Evolutionary conservation across 2,888 invertebrate species (phyloP).

Genomic region (Holacanthella duospinosa): DNA sequence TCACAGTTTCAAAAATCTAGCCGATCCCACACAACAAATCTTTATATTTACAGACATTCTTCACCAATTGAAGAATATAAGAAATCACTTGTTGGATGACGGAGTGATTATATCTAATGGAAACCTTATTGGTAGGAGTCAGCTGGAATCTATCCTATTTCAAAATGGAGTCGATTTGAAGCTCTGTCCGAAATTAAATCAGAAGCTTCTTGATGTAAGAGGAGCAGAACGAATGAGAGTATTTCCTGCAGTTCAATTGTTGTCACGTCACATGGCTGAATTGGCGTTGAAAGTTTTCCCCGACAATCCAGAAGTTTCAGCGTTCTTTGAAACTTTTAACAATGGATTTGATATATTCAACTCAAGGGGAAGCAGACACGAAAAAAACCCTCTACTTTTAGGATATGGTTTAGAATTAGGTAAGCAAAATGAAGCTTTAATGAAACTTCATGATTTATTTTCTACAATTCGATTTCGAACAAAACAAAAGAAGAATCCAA

Average conservation of each 20-base stretch:
- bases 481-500: neutral
- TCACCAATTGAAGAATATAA: conserved; percentile 23
- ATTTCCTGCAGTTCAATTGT: neutral
- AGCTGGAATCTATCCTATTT: neutral
- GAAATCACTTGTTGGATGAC: conserved; percentile 25
- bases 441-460: neutral
- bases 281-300: neutral
- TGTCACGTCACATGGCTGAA: neutral
- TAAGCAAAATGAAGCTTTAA: neutral
- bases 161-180: neutral
- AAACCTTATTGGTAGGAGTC: neutral
- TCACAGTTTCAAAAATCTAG: conserved; percentile 14
- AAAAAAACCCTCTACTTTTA: neutral
- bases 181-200: neutral
- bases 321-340: neutral
- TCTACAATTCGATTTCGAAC: neutral
- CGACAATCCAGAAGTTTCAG: neutral
- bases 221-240: neutral
- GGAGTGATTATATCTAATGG: conserved; percentile 13
- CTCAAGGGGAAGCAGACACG: neutral
- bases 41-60: conserved; percentile 28
- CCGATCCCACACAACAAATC: conserved; percentile 9
- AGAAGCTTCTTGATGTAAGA: neutral
- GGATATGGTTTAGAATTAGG: neutral
- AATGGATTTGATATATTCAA: neutral